Evolutionary conservation across 2,797 vertebrate genomes (phyloP).

Genomic region (Geotrypetes seraphini): DNA sequence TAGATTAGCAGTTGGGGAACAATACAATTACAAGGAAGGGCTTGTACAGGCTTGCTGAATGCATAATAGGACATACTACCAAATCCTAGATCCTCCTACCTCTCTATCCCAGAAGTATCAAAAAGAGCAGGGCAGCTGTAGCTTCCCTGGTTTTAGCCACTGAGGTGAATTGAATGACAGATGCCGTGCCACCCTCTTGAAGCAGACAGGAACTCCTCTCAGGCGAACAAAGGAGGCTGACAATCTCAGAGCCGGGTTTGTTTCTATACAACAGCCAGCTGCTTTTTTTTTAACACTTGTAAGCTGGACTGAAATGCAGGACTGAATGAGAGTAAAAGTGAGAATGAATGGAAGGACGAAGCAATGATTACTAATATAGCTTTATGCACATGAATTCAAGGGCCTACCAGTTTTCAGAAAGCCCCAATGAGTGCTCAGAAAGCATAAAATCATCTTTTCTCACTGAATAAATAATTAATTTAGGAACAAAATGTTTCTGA

Average conservation of each 20-base stretch:
- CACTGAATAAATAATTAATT: too few relatives aligned
- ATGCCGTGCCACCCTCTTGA: constrained; percentile 54
- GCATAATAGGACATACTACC: constrained; percentile 31
- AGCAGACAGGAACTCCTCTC: constrained; percentile 44
- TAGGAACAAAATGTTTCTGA: too few relatives aligned
- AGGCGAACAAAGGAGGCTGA: constrained; percentile 58
- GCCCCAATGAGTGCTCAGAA: too few relatives aligned
- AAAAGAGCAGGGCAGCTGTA: constrained; percentile 60
- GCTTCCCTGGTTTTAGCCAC: constrained; percentile 45
- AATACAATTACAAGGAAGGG: constrained; percentile 34
- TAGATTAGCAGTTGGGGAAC: constrained; percentile 26
- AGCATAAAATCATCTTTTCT: too few relatives aligned
- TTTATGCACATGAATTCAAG: too few relatives aligned
- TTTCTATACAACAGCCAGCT: constrained; percentile 55
- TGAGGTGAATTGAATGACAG: constrained; percentile 58
- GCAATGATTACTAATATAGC: too few relatives aligned
- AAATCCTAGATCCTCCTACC: constrained; percentile 32
- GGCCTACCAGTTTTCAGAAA: too few relatives aligned
- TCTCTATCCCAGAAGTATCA: constrained; percentile 39
- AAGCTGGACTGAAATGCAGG: too few relatives aligned
- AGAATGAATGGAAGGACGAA: too few relatives aligned
- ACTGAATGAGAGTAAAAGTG: too few relatives aligned
- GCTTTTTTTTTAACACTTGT: too few relatives aligned
- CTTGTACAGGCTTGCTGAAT: constrained; percentile 32
- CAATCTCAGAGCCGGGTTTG: constrained; percentile 50